Evolutionary conservation across 2,888 invertebrate genomes (phyloP).

Genomic region (Matsumyia berberina): DNA sequence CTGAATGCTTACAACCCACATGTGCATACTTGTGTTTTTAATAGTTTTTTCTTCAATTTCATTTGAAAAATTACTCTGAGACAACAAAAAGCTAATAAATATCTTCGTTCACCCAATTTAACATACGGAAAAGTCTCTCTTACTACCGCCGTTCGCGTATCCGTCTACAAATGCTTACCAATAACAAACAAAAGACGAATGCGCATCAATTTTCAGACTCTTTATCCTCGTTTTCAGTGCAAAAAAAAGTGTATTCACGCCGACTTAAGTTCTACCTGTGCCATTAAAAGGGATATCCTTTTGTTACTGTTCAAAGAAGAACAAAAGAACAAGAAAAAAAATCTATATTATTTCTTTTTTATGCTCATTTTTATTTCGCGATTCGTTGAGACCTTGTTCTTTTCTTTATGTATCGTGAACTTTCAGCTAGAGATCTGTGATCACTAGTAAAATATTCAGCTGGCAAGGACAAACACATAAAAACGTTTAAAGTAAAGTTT

Average conservation of each 20-base stretch:
- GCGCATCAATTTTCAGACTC: constrained; percentile 50
- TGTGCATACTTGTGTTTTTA: constrained; percentile 15
- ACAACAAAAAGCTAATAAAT: constrained; percentile 80
- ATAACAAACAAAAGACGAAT: constrained; percentile 66
- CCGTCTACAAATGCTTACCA: constrained; percentile 4
- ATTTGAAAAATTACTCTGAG: constrained; percentile 78
- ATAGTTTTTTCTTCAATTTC: constrained; percentile 71
- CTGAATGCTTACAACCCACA: not conserved
- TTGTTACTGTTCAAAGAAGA: constrained; percentile 22
- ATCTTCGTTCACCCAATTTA: constrained; percentile 73
- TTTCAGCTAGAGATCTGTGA: constrained; percentile 17
- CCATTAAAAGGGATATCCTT: constrained; percentile 56
- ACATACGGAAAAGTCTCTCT: constrained; percentile 28
- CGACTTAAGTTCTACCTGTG: constrained; percentile 5
- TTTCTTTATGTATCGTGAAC: constrained; percentile 19
- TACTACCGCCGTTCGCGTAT: not conserved
- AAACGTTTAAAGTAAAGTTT: constrained; percentile 9
- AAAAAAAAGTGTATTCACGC: constrained; percentile 29
- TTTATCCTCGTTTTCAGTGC: constrained; percentile 53
- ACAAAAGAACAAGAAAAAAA: no score
- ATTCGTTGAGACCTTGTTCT: constrained; percentile 1
- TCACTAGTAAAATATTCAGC: constrained; percentile 25
- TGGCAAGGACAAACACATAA: constrained; percentile 39
- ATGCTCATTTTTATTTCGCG: constrained; percentile 10
- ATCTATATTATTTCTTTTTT: constrained; percentile 6